A percentile compares a stretch with the other conserved stretches of the same genome.
These are phyloP conservation scores for Silvanus unidentatus DNA, from an alignment of 2,888 invertebrate genomes.

Conservation along the genomic window DNA sequence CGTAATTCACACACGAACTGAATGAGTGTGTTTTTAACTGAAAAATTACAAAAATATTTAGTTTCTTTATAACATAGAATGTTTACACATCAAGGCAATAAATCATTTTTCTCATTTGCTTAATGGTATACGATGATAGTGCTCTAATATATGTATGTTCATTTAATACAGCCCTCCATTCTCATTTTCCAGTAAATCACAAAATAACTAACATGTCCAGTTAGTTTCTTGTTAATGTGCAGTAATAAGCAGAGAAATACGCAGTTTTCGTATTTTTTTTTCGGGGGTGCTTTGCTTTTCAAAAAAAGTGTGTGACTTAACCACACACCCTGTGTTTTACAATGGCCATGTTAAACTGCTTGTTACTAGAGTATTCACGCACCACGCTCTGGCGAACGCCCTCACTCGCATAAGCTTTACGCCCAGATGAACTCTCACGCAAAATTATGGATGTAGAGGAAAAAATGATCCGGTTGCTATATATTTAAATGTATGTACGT, in stretches of 20 bases:
- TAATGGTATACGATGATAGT: conserved; percentile 6
- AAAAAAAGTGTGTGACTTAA: conserved; percentile 13
- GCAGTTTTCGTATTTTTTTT: conserved; percentile 24
- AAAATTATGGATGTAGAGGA: conserved; percentile 33
- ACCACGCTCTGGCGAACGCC: conserved; percentile 30
- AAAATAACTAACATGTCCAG: not conserved
- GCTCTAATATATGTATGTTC: too few relatives aligned
- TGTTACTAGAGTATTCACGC: conserved; percentile 34
- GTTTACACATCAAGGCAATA: conserved; percentile 1
- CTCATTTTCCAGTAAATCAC: too few relatives aligned
- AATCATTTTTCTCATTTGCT: conserved; percentile 11
- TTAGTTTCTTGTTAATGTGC: conserved; percentile 10
- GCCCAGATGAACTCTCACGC: conserved; percentile 30
- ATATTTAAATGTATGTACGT: not conserved
- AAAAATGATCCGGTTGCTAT: conserved; percentile 18
- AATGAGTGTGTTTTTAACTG: too few relatives aligned
- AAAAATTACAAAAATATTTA: too few relatives aligned
- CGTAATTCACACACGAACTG: conserved; percentile 1
- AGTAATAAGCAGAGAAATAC: conserved; percentile 8
- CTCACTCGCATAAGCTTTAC: conserved; percentile 24
- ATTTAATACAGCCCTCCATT: too few relatives aligned
- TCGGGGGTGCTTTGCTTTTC: too few relatives aligned
- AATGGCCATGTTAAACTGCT: conserved; percentile 30
- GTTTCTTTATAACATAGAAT: too few relatives aligned
- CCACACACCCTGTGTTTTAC: conserved; percentile 18